A percentile compares a stretch with the other conserved stretches of the same genome.
These are phyloP conservation scores for Calliphora vomitoria DNA, from an alignment of 2,888 invertebrate species.

Conservation along the genomic window DNA sequence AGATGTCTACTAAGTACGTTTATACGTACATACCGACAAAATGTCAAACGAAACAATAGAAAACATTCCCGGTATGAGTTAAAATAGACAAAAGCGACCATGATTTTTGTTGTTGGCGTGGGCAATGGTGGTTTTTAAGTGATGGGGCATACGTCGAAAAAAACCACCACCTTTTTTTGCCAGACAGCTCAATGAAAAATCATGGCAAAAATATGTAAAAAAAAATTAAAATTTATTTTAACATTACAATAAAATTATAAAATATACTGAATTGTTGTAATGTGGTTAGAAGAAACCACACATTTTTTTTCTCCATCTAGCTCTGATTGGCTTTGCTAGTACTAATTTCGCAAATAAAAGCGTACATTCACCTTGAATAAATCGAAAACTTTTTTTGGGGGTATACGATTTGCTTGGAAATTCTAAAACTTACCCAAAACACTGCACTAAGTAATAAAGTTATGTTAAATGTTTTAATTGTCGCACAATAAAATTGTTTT, in stretches of 20 bases:
- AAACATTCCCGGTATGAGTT: constrained; percentile 66
- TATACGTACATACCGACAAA: constrained; percentile 40
- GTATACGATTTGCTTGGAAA: neutral
- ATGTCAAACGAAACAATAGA: constrained; percentile 57
- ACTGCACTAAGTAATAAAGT: neutral
- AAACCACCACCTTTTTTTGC: constrained; percentile 68
- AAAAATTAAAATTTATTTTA: neutral
- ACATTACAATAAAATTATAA: neutral
- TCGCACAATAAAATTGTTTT: neutral
- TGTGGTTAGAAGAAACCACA: constrained; percentile 19
- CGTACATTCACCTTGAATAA: constrained; percentile 70
- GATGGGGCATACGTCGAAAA: constrained; percentile 15
- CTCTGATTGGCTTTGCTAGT: constrained; percentile 18
- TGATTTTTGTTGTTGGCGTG: constrained; percentile 67
- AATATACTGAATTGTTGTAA: neutral
- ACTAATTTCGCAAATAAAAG: constrained; percentile 50
- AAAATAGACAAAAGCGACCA: constrained; percentile 61
- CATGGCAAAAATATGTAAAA: neutral
- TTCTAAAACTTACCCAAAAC: constrained; percentile 51
- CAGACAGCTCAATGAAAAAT: constrained; percentile 53
- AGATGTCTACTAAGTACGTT: constrained; percentile 31
- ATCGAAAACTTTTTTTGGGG: constrained; percentile 29
- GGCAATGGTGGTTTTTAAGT: constrained; percentile 52
- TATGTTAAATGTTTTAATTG: constrained; percentile 19
- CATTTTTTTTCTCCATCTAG: constrained; percentile 36